A percentile compares a stretch with the other conserved stretches of the same genome.
Conservation (phyloP, 2,888 invertebrate species). For the Drosophila ustulata region DNA sequence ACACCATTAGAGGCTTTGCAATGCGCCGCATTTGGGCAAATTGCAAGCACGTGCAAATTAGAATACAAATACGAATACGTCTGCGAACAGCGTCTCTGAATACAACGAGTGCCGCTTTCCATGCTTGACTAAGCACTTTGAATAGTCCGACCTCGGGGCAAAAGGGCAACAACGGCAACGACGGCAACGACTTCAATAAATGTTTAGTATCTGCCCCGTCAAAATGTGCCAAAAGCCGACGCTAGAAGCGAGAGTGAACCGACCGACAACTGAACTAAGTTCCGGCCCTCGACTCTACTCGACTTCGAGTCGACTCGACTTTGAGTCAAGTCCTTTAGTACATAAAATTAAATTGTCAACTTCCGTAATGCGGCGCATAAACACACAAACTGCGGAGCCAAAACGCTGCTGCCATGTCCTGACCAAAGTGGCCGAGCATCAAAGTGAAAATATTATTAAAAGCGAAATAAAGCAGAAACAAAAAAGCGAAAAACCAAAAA, state of each 20-base stretch:
- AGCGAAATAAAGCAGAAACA: constrained; percentile 63
- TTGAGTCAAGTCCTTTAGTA: constrained; percentile 47
- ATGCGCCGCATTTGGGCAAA: constrained; percentile 55
- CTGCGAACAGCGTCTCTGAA: constrained; percentile 23
- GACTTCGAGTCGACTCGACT: neutral
- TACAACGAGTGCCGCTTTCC: constrained; percentile 33
- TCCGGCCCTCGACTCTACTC: constrained; percentile 8
- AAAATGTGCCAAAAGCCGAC: constrained; percentile 8
- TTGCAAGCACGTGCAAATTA: constrained; percentile 80
- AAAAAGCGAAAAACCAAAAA: constrained; percentile 24
- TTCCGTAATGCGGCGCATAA: constrained; percentile 67
- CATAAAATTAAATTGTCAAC: constrained; percentile 81
- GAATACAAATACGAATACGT: constrained; percentile 56
- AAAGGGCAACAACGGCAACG: constrained; percentile 36
- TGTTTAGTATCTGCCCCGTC: constrained; percentile 70
- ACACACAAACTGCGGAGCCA: constrained; percentile 30
- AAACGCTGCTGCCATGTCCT: constrained; percentile 10
- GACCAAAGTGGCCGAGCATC: constrained; percentile 74
- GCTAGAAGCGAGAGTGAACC: neutral
- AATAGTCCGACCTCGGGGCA: constrained; percentile 62
- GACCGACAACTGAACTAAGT: neutral
- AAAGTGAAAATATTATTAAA: constrained; percentile 81
- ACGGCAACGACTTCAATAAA: constrained; percentile 66
- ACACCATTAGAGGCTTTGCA: constrained; percentile 36
- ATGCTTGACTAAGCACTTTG: constrained; percentile 73